phyloP scores from a whole-genome alignment of 1,140 invertebrate genomes.

The Temnothorax nylanderi region DNA sequence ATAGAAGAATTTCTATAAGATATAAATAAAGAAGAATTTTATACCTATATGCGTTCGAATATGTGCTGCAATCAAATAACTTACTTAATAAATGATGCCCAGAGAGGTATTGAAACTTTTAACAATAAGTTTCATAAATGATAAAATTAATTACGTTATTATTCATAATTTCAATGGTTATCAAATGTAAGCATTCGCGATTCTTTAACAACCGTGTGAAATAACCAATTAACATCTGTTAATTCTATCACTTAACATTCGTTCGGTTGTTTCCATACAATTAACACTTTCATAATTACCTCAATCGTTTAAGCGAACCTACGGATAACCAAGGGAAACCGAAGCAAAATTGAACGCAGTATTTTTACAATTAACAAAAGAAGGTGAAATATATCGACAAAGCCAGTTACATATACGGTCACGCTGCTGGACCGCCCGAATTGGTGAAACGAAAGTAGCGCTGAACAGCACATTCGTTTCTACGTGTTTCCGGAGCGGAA shows the following conservation, averaged over 20 bases:
- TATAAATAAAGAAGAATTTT: not conserved
- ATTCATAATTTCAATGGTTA: not conserved
- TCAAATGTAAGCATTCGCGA: not conserved
- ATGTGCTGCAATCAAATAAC: not conserved
- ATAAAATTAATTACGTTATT: not conserved
- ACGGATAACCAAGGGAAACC: not conserved
- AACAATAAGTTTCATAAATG: not conserved
- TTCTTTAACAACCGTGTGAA: not conserved
- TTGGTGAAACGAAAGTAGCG: conserved; percentile 8
- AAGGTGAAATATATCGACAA: not conserved
- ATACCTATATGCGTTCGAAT: not conserved
- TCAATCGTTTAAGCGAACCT: not conserved
- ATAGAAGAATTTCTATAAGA: not conserved
- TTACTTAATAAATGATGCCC: not conserved
- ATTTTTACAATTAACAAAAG: conserved; percentile 22
- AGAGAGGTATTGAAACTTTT: not conserved
- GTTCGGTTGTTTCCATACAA: not conserved
- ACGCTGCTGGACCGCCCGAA: not conserved
- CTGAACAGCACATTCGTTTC: conserved; percentile 32
- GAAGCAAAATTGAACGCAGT: not conserved
- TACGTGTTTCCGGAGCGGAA: conserved; percentile 23
- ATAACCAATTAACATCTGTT: too few species aligned
- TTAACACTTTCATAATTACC: not conserved
- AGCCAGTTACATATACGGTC: not conserved
- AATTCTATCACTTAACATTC: not conserved